phyloP scores from a whole-genome alignment of 2,797 vertebrate genomes.

The Channallabes apus region DNA sequence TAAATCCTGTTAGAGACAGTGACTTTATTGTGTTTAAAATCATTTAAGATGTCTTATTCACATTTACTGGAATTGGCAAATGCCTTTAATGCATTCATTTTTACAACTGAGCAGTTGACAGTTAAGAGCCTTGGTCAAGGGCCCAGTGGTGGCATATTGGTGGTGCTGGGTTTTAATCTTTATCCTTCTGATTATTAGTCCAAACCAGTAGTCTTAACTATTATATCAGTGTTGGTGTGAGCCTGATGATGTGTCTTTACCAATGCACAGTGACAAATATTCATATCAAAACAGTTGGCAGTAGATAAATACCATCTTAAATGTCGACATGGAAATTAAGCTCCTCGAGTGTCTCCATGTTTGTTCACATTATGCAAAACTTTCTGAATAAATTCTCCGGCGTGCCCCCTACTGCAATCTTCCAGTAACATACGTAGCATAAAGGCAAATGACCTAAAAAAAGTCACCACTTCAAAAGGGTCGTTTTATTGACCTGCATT shows the following conservation, averaged over 20 bases:
- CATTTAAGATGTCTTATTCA: not conserved
- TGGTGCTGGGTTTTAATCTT: not conserved
- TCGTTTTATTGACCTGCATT: too few relatives aligned
- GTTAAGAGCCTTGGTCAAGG: not conserved
- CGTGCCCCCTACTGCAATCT: too few relatives aligned
- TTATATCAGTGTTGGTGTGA: not conserved
- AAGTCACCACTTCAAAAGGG: too few relatives aligned
- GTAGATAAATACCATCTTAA: too few relatives aligned
- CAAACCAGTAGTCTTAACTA: not conserved
- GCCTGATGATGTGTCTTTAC: not conserved
- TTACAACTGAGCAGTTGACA: not conserved
- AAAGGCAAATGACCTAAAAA: too few relatives aligned
- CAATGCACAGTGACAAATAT: too few relatives aligned
- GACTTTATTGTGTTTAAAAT: constrained; percentile 4
- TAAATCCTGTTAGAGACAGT: not conserved
- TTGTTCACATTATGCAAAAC: too few relatives aligned
- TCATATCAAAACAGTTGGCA: too few relatives aligned
- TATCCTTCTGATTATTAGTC: not conserved
- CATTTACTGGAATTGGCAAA: not conserved
- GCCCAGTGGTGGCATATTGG: not conserved
- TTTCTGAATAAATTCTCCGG: too few relatives aligned
- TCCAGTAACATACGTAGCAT: too few relatives aligned
- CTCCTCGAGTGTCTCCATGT: too few relatives aligned
- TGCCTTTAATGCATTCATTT: not conserved
- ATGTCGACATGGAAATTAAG: too few relatives aligned